Percentiles rank a stretch among this genome's conserved stretches.
Evolutionary conservation across 2,113 vertebrate species (phyloP).

Genomic region (Labrus mixtus): DNA sequence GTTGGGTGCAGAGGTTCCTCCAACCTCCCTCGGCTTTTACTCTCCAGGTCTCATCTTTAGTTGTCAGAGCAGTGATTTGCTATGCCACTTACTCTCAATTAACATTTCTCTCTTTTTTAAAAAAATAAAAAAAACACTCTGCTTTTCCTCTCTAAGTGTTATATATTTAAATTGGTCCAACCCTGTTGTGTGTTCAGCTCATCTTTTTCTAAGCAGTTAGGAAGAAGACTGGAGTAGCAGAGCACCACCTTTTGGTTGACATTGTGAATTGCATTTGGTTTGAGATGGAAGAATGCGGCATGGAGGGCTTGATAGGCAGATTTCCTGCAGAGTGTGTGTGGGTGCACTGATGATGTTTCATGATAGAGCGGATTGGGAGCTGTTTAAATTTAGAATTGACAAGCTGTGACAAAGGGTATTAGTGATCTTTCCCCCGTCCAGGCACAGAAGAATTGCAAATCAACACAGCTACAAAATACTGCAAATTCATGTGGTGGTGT

Average conservation of each 20-base stretch:
- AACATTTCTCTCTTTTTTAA: slow-evolving; percentile 35
- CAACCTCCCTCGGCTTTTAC: slow-evolving; percentile 39
- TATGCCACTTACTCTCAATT: slow-evolving; percentile 47
- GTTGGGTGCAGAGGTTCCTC: slow-evolving; percentile 67
- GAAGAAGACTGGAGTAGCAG: slow-evolving; percentile 56
- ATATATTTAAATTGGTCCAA: slow-evolving; percentile 42
- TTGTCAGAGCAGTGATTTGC: slow-evolving; percentile 44
- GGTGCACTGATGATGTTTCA: slow-evolving; percentile 23
- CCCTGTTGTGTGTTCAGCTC: background rate
- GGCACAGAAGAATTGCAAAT: slow-evolving; percentile 8
- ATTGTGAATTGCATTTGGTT: slow-evolving; percentile 35
- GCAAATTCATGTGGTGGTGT: background rate
- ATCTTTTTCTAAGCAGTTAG: background rate
- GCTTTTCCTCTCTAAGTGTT: slow-evolving; percentile 4
- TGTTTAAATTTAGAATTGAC: slow-evolving; percentile 33
- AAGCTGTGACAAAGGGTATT: slow-evolving; percentile 2
- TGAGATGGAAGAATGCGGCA: slow-evolving; percentile 19
- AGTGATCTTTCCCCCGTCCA: slow-evolving; percentile 19
- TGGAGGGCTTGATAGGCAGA: slow-evolving; percentile 12
- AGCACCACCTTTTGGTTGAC: slow-evolving; percentile 74
- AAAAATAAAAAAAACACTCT: slow-evolving; percentile 10
- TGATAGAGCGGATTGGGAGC: slow-evolving; percentile 24
- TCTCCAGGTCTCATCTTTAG: slow-evolving; percentile 35
- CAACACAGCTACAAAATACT: background rate
- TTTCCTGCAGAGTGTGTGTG: slow-evolving; percentile 47